These are phyloP conservation scores for Aspidapion aeneum DNA, from an alignment of 2,888 invertebrate genomes.

Conservation along the genomic window DNA sequence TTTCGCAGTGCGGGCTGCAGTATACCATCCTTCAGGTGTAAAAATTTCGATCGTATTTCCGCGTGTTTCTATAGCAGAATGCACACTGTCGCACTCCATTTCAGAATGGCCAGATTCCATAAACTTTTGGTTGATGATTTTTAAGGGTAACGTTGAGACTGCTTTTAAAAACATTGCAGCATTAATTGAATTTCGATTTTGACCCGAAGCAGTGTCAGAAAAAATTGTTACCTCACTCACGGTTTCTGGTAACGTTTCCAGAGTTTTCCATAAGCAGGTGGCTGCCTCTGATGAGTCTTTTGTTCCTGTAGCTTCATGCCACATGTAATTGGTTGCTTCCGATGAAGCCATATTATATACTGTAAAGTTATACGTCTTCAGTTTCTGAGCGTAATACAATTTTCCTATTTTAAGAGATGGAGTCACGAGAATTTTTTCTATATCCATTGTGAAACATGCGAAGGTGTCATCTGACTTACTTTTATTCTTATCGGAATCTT, in stretches of 20 bases:
- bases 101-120: too few species aligned
- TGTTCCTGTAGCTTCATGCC: slow-evolving; percentile 23
- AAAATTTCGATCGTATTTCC: slow-evolving; percentile 23
- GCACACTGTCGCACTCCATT: too few species aligned
- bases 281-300: slow-evolving; percentile 22
- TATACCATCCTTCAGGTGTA: slow-evolving; percentile 25
- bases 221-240: slow-evolving; percentile 20
- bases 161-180: slow-evolving; percentile 10
- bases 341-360: slow-evolving; percentile 15
- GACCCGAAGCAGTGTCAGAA: slow-evolving; percentile 22
- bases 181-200: slow-evolving; percentile 16
- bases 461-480: too few species aligned
- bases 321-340: slow-evolving; percentile 24
- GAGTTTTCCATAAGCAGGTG: slow-evolving; percentile 15
- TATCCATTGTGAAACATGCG: too few species aligned
- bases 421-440: slow-evolving; percentile 13
- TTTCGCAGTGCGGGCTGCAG: slow-evolving; percentile 22
- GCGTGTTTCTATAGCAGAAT: too few species aligned
- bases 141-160: slow-evolving; percentile 2
- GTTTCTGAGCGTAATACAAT: slow-evolving; percentile 35
- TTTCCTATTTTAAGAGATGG: slow-evolving; percentile 11
- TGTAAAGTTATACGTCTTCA: slow-evolving; percentile 24
- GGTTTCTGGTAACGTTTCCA: background rate
- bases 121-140: slow-evolving; percentile 10
- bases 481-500: too few species aligned